Base-by-base conservation (phyloP, 2,888 invertebrate species). In the Apamea anceps region DNA sequence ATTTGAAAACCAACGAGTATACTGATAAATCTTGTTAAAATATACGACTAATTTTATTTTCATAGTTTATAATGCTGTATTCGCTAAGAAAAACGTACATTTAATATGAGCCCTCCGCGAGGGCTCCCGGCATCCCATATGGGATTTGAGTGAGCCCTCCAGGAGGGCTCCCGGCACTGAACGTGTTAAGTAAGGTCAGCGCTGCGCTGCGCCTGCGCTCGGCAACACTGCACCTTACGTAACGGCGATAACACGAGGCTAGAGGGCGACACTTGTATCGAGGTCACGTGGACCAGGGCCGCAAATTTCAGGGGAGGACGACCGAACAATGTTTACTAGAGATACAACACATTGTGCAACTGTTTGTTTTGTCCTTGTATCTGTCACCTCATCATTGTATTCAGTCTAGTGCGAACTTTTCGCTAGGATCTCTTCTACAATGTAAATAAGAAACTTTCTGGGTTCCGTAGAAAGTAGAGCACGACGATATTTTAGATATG, bases 131-230 rank as follows among this genome's bases (percentile, higher is more conserved):
- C n/a, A n/a, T n/a, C n/a, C n/a, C n/a, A n/a, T n/a, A n/a, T n/a
- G n/a, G n/a, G n/a, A n/a, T n/a, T n/a, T n/a, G n/a, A n/a, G n/a
- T n/a, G n/a, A n/a, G n/a, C n/a, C n/a, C n/a, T n/a, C n/a, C n/a
- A n/a, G n/a, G n/a, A n/a, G n/a, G n/a, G n/a, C n/a, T n/a, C n/a
- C n/a, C n/a, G n/a, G n/a, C n/a, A n/a, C n/a, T n/a, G n/a, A n/a
- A n/a, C n/a, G n/a, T n/a, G n/a, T n/a, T 95, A 94, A 91, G 95
- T 93, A 93, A 95, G 95, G 95, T 95, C 95, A 95, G 95, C 94
- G 87, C 90, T 90, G 95, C 93, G 87, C 90, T 90, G 92, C 92
- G 92, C 90, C 76, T 70, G 89, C 90, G 91, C 90, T 88, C 80
- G 72, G 79, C 85, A 85, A 85, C 85, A 87, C 88, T 91, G 91